Evolutionary conservation across 2,797 vertebrate genomes (phyloP), one percentile per base, ranked within the genome.

Genomic region (Kryptolebias ocellatus): DNA sequence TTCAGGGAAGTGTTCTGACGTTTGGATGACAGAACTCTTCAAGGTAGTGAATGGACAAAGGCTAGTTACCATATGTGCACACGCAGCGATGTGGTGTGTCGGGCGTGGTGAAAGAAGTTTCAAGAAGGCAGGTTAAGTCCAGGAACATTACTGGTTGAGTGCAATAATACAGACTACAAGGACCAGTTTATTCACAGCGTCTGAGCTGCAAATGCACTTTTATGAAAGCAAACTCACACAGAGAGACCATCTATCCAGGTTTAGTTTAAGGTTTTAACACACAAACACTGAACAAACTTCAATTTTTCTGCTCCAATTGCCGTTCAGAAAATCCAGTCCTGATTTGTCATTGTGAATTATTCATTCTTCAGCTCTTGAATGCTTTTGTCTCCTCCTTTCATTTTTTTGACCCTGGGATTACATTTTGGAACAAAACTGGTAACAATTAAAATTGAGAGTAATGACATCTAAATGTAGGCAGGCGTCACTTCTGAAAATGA

Each of bases 131-230:
- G 61, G 31, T 54, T 55, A 39, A 37, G 27, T 34, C n/a, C 37
- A 47, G 55, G 78, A 76, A 64, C 51, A 16, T 73, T 71, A 18
- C 60, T 39, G 14, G 18, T 9, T 29, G 9, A 24, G 61, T n/a
- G 59, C 17, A 69, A 63, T 42, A 79, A 76, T 47, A 76, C 24
- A 70, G 57, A 74, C 31, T n/a, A 72, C 63, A 83, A 80, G 39
- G 64, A 46, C 42, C 57, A 70, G 52, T 64, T 79, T 47, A 65
- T 66, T 28, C 57, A 24, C 42, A 51, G 34, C 51, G 68, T 67
- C 24, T 68, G 34, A 49, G 53, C 57, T 73, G 51, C 24, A 69
- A 68, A 60, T 47, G 63, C 12, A 37, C 20, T 20, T 63, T 49
- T 34, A 54, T 18, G 8, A 66, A 60, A 15, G 10, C 54, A 47